Evolutionary conservation across 1,140 invertebrate genomes (phyloP).

Genomic region (Drosophila parvula): DNA sequence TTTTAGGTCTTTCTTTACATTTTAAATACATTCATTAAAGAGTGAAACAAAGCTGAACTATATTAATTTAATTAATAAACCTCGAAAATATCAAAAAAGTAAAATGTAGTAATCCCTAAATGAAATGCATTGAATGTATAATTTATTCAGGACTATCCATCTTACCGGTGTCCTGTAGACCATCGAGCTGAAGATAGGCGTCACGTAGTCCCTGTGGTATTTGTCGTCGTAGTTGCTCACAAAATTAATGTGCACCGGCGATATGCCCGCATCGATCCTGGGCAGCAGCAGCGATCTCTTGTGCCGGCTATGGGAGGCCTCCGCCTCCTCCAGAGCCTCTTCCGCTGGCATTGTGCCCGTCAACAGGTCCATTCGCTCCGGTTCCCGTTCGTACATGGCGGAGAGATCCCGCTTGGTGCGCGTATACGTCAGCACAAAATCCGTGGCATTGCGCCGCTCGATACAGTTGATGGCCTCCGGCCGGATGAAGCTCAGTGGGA

Average conservation of each 20-base stretch:
- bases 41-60: neutral
- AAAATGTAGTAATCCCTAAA: neutral
- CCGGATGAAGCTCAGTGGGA: slow-evolving; percentile 97
- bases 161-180: slow-evolving; percentile 90
- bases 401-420: slow-evolving; percentile 74
- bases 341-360: slow-evolving; percentile 44
- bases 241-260: slow-evolving; percentile 91
- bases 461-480: slow-evolving; percentile 96
- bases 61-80: neutral
- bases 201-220: slow-evolving; percentile 91
- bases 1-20: neutral
- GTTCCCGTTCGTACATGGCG: slow-evolving; percentile 59
- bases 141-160: neutral
- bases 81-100: neutral
- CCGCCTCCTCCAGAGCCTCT: slow-evolving; percentile 45
- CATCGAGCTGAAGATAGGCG: slow-evolving; percentile 96
- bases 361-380: slow-evolving; percentile 29
- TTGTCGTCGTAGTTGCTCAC: slow-evolving; percentile 93
- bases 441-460: slow-evolving; percentile 89
- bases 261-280: slow-evolving; percentile 86
- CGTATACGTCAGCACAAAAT: slow-evolving; percentile 76
- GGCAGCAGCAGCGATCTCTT: slow-evolving; percentile 73
- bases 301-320: slow-evolving; percentile 60
- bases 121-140: neutral
- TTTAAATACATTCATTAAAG: neutral